Percentiles rank a stretch among this genome's conserved stretches.
Conservation (phyloP, 2,888 invertebrate genomes). For the Cheilosia vulpina region DNA sequence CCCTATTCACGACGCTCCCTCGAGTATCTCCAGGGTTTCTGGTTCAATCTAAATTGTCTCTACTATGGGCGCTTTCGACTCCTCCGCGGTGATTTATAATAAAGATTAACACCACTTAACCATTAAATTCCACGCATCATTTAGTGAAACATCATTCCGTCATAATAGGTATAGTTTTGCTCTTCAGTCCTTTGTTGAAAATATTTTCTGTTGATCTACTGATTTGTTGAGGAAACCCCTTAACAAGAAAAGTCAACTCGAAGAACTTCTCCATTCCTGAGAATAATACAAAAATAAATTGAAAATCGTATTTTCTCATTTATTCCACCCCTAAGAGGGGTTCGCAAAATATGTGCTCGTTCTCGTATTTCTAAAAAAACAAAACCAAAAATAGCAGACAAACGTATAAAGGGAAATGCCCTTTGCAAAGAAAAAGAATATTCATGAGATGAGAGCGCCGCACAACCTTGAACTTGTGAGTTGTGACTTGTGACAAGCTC, state of each 20-base stretch:
- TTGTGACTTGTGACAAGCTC: background rate
- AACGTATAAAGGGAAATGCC: slow-evolving; percentile 27
- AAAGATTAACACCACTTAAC: too few species aligned
- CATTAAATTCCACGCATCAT: too few species aligned
- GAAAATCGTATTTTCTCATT: background rate
- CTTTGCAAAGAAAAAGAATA: slow-evolving; percentile 28
- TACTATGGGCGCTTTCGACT: too few species aligned
- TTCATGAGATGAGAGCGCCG: slow-evolving; percentile 32
- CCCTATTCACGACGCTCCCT: too few species aligned
- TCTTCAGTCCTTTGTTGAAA: too few species aligned
- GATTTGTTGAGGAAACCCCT: background rate
- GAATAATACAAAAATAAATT: background rate
- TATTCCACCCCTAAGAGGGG: slow-evolving; percentile 30
- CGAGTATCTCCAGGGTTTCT: too few species aligned
- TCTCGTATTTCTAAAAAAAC: slow-evolving; percentile 7
- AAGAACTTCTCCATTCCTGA: background rate
- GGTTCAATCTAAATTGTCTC: too few species aligned
- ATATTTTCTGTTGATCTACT: too few species aligned
- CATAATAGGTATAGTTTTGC: too few species aligned
- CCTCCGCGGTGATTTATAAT: too few species aligned
- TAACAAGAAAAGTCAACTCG: background rate
- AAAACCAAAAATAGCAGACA: slow-evolving; percentile 33
- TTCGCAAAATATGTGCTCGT: slow-evolving; percentile 37
- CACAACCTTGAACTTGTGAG: slow-evolving; percentile 32
- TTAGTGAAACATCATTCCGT: too few species aligned